Conservation (phyloP, 2,113 vertebrate genomes). For the Hoplias malabaricus region DNA sequence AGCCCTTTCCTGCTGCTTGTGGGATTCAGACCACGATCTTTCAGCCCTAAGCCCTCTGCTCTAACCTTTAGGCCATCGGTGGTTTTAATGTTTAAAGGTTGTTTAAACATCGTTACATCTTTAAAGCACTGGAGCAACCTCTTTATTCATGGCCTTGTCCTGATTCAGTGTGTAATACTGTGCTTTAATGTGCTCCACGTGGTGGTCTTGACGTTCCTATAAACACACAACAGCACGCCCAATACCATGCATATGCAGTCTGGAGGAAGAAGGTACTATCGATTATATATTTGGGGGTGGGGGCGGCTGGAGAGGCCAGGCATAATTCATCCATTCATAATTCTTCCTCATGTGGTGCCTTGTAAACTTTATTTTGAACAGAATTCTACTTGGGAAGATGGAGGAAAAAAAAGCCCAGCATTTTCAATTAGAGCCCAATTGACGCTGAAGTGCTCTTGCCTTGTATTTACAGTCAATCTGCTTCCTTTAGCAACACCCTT, state of each 20-base stretch:
- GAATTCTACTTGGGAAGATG: not conserved
- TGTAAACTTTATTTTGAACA: not conserved
- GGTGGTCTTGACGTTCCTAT: not conserved
- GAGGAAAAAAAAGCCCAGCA: not conserved
- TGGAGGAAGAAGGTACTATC: not conserved
- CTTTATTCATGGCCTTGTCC: not conserved
- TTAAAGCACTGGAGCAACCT: no score
- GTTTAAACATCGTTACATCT: no score
- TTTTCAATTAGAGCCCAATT: not conserved
- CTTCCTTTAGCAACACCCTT: slow-evolving; percentile 14
- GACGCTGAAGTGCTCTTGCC: not conserved
- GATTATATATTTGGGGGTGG: not conserved
- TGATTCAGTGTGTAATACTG: not conserved
- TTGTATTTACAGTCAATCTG: slow-evolving; percentile 2
- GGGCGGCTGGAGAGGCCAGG: not conserved
- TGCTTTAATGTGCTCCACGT: not conserved
- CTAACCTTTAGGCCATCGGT: no score
- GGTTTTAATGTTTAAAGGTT: no score
- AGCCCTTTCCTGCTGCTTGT: no score
- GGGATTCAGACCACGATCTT: no score
- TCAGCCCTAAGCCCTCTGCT: no score
- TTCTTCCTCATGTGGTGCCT: not conserved
- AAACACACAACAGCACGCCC: not conserved
- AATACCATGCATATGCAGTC: not conserved
- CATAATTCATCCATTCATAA: not conserved